Percentiles rank a stretch among this genome's conserved stretches.
Conservation (phyloP, 2,888 invertebrate species). For the Drosophila cracens region DNA sequence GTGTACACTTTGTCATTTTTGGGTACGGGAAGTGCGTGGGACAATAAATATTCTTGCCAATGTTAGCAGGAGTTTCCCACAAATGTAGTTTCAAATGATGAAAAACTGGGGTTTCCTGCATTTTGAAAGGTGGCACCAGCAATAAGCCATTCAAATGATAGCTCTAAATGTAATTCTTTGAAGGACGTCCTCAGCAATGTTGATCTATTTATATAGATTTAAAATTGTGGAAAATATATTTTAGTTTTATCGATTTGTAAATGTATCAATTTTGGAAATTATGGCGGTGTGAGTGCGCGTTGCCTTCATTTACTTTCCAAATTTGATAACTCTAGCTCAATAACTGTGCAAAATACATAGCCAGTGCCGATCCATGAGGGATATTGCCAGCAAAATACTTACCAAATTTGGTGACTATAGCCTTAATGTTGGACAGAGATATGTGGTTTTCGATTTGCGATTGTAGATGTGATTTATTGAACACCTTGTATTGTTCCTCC, state of each 20-base stretch:
- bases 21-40: not conserved
- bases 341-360: not conserved
- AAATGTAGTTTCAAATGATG: not conserved
- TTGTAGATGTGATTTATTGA: not conserved
- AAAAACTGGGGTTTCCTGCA: not conserved
- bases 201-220: too few relatives aligned
- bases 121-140: not conserved
- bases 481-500: not conserved
- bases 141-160: not conserved
- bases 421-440: not conserved
- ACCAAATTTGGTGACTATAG: not conserved
- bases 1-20: not conserved
- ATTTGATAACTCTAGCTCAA: not conserved
- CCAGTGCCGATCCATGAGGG: not conserved
- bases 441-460: not conserved
- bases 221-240: not conserved
- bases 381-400: not conserved
- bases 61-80: not conserved
- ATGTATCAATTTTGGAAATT: not conserved
- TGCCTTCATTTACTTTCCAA: not conserved
- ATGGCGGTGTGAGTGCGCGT: not conserved
- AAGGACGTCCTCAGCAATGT: not conserved
- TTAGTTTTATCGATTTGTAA: too few relatives aligned
- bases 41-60: not conserved
- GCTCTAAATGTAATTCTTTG: not conserved